These are phyloP conservation scores for Hoplias malabaricus DNA, from an alignment of 2,113 vertebrate species.

Conservation along the genomic window DNA sequence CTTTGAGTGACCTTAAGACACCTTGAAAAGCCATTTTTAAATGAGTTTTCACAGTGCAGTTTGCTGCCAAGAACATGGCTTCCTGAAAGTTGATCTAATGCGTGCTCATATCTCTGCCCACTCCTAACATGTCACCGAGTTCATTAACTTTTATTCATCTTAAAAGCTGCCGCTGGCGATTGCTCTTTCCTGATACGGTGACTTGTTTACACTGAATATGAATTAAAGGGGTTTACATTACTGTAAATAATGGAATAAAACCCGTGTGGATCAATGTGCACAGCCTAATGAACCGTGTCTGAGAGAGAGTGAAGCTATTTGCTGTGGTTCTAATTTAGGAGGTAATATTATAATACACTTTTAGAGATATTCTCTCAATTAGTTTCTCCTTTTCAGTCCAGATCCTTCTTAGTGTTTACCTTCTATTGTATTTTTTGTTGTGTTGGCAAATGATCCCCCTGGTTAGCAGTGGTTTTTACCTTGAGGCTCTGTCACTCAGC, in stretches of 20 bases:
- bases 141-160: conserved; percentile 33
- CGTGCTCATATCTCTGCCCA: conserved; percentile 22
- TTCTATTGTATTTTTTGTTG: no score
- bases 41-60: conserved; percentile 9
- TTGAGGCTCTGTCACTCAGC: no score
- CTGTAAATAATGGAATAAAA: conserved; percentile 3
- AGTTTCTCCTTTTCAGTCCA: no score
- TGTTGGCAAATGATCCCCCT: no score
- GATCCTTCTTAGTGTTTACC: no score
- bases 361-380: no score
- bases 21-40: not conserved
- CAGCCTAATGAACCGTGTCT: not conserved
- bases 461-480: no score
- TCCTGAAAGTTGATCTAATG: conserved; percentile 14
- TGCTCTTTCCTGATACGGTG: not conserved
- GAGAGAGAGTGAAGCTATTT: not conserved
- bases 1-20: conserved; percentile 16
- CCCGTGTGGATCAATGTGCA: not conserved
- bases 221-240: conserved; percentile 26
- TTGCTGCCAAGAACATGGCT: not conserved
- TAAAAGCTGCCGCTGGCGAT: not conserved
- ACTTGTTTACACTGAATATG: conserved; percentile 1
- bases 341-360: no score
- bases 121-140: conserved; percentile 8
- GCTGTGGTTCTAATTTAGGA: not conserved